phyloP scores from a whole-genome alignment of 2,113 vertebrate species.

The Ptilonorhynchus violaceus region DNA sequence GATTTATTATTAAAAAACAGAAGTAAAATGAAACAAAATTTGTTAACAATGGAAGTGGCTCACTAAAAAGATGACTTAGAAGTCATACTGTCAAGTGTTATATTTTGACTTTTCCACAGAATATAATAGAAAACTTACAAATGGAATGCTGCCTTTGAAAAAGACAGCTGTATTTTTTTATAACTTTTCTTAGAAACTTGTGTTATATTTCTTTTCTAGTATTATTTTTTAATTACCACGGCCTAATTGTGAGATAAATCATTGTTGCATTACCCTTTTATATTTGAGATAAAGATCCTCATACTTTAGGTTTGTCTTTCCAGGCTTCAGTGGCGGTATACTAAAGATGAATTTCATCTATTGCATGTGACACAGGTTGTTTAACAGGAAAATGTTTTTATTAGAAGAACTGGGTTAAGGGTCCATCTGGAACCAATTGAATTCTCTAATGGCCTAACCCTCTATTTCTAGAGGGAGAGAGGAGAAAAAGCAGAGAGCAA shows the following conservation, averaged over 20 bases:
- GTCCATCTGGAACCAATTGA: slow-evolving; percentile 56
- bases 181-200: not conserved
- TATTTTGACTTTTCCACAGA: not conserved
- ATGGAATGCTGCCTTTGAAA: not conserved
- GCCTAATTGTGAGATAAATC: slow-evolving; percentile 5
- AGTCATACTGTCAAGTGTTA: not conserved
- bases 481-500: slow-evolving; percentile 10
- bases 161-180: not conserved
- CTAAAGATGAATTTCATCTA: slow-evolving; percentile 47
- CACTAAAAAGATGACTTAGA: not conserved
- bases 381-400: slow-evolving; percentile 63
- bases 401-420: slow-evolving; percentile 49
- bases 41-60: not conserved
- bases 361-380: slow-evolving; percentile 44
- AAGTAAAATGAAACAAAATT: not conserved
- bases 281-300: not conserved
- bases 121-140: not conserved
- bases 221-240: not conserved
- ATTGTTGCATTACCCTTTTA: not conserved
- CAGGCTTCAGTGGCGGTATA: not conserved
- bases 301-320: not conserved
- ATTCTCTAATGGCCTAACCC: slow-evolving; percentile 47
- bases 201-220: not conserved
- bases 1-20: not conserved
- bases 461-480: slow-evolving; percentile 38